phyloP scores from a whole-genome alignment of 1,140 invertebrate genomes.

The Drosophila bifasciata region DNA sequence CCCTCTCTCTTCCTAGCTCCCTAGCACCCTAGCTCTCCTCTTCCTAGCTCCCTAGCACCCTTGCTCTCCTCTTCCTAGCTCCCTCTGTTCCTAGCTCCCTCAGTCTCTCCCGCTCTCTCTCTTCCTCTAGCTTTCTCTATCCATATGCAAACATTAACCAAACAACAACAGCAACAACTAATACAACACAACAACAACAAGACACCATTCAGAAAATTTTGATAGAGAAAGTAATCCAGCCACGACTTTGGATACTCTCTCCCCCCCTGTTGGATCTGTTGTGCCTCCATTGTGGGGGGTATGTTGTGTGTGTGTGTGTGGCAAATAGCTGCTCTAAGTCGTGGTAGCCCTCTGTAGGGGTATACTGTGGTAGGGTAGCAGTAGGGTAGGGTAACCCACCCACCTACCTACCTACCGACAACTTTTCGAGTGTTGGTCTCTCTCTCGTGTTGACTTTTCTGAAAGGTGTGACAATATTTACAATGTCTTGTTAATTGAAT shows the following conservation, averaged over 20 bases:
- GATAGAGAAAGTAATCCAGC: not conserved
- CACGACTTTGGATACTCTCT: no score
- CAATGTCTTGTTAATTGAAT: conserved; percentile 70
- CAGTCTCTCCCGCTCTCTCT: not conserved
- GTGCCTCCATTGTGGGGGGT: no score
- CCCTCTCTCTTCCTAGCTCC: not conserved
- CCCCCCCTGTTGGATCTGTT: accelerated
- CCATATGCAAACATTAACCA: conserved; percentile 23
- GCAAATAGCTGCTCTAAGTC: no score
- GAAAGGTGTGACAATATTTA: conserved; percentile 76
- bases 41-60: no score
- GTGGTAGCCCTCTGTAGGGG: no score
- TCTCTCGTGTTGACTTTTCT: conserved; percentile 64
- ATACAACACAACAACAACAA: conserved; percentile 6
- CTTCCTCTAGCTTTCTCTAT: conserved; percentile 3
- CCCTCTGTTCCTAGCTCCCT: not conserved
- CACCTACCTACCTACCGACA: conserved; percentile 17
- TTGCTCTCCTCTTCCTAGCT: not conserved
- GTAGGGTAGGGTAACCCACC: no score
- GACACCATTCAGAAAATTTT: conserved; percentile 25
- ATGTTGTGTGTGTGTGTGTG: no score
- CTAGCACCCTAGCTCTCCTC: no score
- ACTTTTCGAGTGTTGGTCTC: conserved; percentile 61
- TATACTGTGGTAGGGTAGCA: no score
- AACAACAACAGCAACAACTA: conserved; percentile 2